Percentiles rank a stretch among this genome's conserved stretches.
Conservation (phyloP, 2,797 vertebrate genomes). For the Cossypha heuglini region DNA sequence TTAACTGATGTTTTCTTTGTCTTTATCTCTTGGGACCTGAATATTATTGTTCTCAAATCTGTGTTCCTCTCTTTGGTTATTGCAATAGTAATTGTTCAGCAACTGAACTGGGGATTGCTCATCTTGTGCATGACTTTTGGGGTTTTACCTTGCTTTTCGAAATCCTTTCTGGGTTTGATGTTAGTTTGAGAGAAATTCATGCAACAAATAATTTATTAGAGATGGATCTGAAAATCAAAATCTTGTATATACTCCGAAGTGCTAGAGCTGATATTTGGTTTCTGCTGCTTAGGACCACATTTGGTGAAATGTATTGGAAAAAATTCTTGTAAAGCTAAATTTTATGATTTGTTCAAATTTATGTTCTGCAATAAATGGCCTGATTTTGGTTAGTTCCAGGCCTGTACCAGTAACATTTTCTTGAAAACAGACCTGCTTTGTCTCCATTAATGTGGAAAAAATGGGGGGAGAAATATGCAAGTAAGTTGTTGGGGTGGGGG, state of each 20-base stretch:
- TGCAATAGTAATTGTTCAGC: conserved; percentile 8
- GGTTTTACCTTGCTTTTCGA: neutral
- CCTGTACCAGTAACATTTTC: neutral
- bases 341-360: neutral
- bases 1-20: neutral
- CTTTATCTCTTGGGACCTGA: neutral
- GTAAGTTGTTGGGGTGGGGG: fast-evolving
- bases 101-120: neutral
- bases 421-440: neutral
- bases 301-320: neutral
- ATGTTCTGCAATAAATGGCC: neutral
- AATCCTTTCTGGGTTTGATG: neutral
- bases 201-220: neutral
- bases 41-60: conserved; percentile 9
- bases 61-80: neutral
- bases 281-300: neutral
- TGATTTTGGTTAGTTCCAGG: neutral
- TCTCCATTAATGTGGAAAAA: neutral
- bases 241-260: neutral
- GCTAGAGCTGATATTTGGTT: neutral
- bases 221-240: neutral
- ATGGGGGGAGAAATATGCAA: neutral
- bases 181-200: neutral
- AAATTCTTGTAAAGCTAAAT: neutral
- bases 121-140: neutral